phyloP scores from a whole-genome alignment of 2,888 invertebrate species.

The Chymomyza procnemis region DNA sequence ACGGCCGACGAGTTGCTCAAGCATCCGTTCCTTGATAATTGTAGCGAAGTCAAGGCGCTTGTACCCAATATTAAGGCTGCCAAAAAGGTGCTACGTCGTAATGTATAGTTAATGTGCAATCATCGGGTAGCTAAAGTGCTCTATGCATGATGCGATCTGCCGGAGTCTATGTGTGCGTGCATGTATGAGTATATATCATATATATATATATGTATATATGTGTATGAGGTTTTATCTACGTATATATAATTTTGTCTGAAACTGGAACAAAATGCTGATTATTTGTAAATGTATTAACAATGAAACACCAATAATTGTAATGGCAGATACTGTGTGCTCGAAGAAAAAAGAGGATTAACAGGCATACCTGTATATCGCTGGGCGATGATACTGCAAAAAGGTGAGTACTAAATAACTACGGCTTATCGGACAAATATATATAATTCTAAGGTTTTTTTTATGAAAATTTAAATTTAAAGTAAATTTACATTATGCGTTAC shows the following conservation, averaged over 20 bases:
- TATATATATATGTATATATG: too few species aligned
- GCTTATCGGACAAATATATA: too few species aligned
- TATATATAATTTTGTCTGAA: constrained; percentile 47
- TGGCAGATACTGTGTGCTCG: constrained; percentile 17
- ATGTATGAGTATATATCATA: neutral
- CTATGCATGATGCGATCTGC: constrained; percentile 33
- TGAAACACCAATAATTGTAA: constrained; percentile 14
- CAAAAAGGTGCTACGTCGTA: constrained; percentile 85
- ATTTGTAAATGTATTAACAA: constrained; percentile 37
- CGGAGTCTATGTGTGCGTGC: neutral
- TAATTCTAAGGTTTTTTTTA: too few species aligned
- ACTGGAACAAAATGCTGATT: constrained; percentile 70
- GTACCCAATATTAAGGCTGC: constrained; percentile 95
- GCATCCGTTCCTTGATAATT: constrained; percentile 92
- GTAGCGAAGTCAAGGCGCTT: constrained; percentile 89
- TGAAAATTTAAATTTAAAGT: too few species aligned
- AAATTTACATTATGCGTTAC: too few species aligned
- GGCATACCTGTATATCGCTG: constrained; percentile 39
- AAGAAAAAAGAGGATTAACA: constrained; percentile 5
- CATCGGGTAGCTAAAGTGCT: constrained; percentile 64
- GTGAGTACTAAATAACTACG: constrained; percentile 29
- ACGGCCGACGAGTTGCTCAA: constrained; percentile 92
- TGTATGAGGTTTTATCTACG: constrained; percentile 32
- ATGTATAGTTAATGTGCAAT: constrained; percentile 73
- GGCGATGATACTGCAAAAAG: constrained; percentile 38